Evolutionary conservation across 2,113 vertebrate species (phyloP), one percentile per base, ranked within the genome.

Genomic region (Pipa parva): DNA sequence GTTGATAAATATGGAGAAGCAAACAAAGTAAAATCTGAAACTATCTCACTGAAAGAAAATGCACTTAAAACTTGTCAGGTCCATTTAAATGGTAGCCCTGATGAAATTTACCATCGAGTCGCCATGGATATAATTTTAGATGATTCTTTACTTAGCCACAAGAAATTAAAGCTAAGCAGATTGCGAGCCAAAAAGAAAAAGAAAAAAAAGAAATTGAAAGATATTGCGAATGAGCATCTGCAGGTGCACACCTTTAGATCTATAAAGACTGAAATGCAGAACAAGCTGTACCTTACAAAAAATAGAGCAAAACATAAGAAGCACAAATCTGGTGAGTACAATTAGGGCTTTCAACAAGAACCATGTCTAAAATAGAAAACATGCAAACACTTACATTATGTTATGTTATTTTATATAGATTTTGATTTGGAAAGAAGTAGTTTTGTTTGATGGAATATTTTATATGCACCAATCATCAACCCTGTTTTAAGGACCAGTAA

Each of bases 271-370:
- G 85, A 88, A 59, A 74, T 88, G 33, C 83, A 81, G 63, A 91
- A 77, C 80, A 89, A 86, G 46, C 74, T 89, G 33, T 63, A 88
- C 66, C 75, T 87, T 50, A 85, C 86, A 73, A 92, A 91, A 83
- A 95, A 89, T 74, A 95, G 92, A 80, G 85, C 83, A 55, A 94
- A 91, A 78, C 92, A 92, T 79, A 95, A 91, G 83, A 95, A 92
- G 81, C 87, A 86, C 76, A 95, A 91, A 76, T 85, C 87, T 72
- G 93, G 95, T 98, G 79, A 92, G 85, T 48, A 76, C 45, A 7
- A 78, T 72, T n/a, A n/a, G n/a, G n/a, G n/a, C 73, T 54, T 62
- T 12, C 45, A 0, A 0, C 25, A 22, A 50, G 65, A 52, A 73
- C 61, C 26, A 7, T 74, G 18, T 51, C 80, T n/a, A n/a, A n/a